Evolutionary conservation across 2,113 vertebrate genomes (phyloP).

Genomic region (Columba janthina): DNA sequence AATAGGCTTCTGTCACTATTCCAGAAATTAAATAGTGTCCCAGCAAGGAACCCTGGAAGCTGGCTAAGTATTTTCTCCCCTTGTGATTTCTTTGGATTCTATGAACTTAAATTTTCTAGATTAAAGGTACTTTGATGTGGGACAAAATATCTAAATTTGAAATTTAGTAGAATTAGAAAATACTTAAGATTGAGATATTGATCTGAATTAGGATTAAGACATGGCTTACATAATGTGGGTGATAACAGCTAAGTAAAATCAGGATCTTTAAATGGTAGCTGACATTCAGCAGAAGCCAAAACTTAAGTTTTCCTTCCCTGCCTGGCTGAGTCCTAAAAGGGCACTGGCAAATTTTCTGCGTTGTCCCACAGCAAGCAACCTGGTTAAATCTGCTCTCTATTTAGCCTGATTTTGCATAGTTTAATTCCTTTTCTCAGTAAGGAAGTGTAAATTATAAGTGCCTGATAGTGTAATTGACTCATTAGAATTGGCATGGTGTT

Average conservation of each 20-base stretch:
- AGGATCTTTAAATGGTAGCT: neutral
- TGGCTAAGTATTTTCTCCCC: neutral
- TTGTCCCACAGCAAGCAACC: neutral
- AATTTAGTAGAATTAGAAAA: neutral
- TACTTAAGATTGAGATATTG: neutral
- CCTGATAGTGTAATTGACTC: neutral
- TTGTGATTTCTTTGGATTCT: neutral
- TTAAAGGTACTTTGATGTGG: accelerated
- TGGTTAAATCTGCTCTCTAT: neutral
- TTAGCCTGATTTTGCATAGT: neutral
- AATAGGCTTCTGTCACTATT: neutral
- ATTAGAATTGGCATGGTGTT: neutral
- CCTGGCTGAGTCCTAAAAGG: neutral
- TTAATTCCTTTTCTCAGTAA: neutral
- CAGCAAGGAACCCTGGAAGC: neutral
- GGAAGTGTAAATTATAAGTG: neutral
- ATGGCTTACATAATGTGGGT: neutral
- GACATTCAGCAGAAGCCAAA: neutral
- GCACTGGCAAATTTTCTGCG: neutral
- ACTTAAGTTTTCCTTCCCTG: neutral
- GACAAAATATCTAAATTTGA: neutral
- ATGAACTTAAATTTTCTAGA: neutral
- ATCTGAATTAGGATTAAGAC: neutral
- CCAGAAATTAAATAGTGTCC: neutral
- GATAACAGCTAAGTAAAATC: neutral